These are phyloP conservation scores for Polyodon spathula DNA, from an alignment of 2,113 vertebrate species.

Conservation along the genomic window DNA sequence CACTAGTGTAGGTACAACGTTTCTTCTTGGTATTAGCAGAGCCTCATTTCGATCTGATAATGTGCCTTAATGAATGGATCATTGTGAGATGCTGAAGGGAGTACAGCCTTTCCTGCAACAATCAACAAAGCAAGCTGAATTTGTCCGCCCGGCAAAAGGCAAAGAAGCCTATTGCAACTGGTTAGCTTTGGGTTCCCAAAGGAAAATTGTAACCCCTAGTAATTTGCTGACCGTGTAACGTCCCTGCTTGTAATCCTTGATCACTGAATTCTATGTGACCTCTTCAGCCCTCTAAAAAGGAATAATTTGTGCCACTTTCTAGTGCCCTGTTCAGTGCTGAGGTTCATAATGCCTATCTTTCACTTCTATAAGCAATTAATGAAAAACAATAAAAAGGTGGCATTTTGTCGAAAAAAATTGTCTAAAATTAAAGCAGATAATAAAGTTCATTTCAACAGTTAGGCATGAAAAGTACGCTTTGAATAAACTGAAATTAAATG, in stretches of 20 bases:
- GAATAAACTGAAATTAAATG: too few species aligned
- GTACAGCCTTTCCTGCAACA: constrained; percentile 8
- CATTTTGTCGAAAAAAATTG: too few species aligned
- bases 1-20: constrained; percentile 10
- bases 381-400: too few species aligned
- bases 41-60: constrained; percentile 17
- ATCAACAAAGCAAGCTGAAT: constrained; percentile 6
- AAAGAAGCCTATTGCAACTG: neutral
- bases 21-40: neutral
- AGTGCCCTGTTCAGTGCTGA: too few species aligned
- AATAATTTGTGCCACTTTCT: neutral
- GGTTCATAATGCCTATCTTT: too few species aligned
- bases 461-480: neutral
- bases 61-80: constrained; percentile 11
- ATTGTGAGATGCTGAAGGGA: constrained; percentile 11
- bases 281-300: too few species aligned
- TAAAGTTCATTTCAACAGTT: neutral
- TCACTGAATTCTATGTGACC: neutral
- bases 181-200: neutral
- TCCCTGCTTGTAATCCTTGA: constrained; percentile 1
- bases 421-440: neutral
- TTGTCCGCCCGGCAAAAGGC: neutral
- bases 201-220: constrained; percentile 2
- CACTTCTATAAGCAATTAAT: too few species aligned
- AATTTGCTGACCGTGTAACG: constrained; percentile 8